Evolutionary conservation across 2,797 vertebrate species (phyloP), one percentile per base, ranked within the genome.

Genomic region (Tenualosa ilisha): DNA sequence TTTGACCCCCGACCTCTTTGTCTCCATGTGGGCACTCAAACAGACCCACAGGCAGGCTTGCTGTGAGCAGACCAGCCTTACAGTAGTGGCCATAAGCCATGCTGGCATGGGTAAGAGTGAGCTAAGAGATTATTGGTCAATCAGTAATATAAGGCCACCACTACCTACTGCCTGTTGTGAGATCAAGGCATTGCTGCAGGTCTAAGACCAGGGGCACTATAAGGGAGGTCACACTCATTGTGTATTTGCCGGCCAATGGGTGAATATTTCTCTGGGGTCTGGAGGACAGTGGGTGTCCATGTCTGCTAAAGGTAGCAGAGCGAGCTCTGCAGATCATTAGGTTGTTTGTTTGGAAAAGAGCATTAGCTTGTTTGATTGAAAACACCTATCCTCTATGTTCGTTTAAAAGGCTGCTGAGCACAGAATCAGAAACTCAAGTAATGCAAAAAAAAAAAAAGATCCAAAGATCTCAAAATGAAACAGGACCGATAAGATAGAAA

Each of bases 401-500:
- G 22, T 22, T 17, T 2, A 79, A 46, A 22, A 79, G 72, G 72
- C 72, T 15, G 6, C 37, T 0, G 37, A 75, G 68, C 15, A 12
- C 40, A 79, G 72, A 79, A 17, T 22, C 1, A 79, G 7, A 75
- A 20, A 22, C 72, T 79, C 40, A 79, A 79, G 40, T 43, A 79
- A 79, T 6, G 40, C 72, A 79, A 79, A 43, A 46, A 49, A 49
- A 49, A 5, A 49, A 49, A 49, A 79, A 40, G 72, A 46, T 22
- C 46, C 40, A 79, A 11, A 46, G 37, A 79, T 79, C 40, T 40
- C 15, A 46, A 46, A 79, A 40, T 72, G 72, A 79, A 79, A 79
- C 20, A 2, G 7, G n/a, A 68, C 11, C 13, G 11, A 68, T 13
- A 31, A 37, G 26, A 68, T 31, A 86, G 87, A 84, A 84, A 83